Evolutionary conservation across 2,113 vertebrate species (phyloP).

Genomic region (Tretioscincus oriximinensis): DNA sequence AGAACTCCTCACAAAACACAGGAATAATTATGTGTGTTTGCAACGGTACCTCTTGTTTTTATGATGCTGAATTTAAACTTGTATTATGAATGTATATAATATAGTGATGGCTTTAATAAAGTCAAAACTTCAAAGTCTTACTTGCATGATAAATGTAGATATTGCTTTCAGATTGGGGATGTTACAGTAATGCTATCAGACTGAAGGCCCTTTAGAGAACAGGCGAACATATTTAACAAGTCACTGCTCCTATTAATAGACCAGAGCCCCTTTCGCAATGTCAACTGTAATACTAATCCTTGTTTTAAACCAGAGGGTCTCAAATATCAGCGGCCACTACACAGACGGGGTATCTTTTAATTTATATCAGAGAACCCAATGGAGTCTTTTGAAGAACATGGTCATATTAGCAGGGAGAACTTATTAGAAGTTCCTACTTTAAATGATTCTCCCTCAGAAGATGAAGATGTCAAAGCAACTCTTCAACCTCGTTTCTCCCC

Average conservation of each 20-base stretch:
- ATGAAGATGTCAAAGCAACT: slow-evolving; percentile 69
- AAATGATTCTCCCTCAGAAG: slow-evolving; percentile 68
- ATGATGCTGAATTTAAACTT: neutral
- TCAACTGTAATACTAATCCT: slow-evolving; percentile 90
- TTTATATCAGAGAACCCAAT: slow-evolving; percentile 81
- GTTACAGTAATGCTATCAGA: slow-evolving; percentile 59
- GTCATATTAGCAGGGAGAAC: slow-evolving; percentile 62
- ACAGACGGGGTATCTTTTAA: slow-evolving; percentile 74
- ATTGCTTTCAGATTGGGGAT: slow-evolving; percentile 39
- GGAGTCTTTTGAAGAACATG: slow-evolving; percentile 81
- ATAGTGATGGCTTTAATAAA: slow-evolving; percentile 10
- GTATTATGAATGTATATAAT: slow-evolving; percentile 6
- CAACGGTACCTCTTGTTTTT: neutral
- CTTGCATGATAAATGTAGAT: neutral
- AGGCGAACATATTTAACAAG: slow-evolving; percentile 81
- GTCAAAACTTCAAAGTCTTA: slow-evolving; percentile 34
- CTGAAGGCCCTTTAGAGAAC: slow-evolving; percentile 65
- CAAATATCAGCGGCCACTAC: slow-evolving; percentile 81
- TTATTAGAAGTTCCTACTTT: slow-evolving; percentile 77
- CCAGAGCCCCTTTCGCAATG: slow-evolving; percentile 82
- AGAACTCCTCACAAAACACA: slow-evolving; percentile 4
- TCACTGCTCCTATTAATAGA: slow-evolving; percentile 88
- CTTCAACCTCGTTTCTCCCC: slow-evolving; percentile 72
- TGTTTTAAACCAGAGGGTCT: slow-evolving; percentile 83
- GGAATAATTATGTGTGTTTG: neutral